phyloP scores from a whole-genome alignment of 2,888 invertebrate species.

The Flabesymbios commensalis region DNA sequence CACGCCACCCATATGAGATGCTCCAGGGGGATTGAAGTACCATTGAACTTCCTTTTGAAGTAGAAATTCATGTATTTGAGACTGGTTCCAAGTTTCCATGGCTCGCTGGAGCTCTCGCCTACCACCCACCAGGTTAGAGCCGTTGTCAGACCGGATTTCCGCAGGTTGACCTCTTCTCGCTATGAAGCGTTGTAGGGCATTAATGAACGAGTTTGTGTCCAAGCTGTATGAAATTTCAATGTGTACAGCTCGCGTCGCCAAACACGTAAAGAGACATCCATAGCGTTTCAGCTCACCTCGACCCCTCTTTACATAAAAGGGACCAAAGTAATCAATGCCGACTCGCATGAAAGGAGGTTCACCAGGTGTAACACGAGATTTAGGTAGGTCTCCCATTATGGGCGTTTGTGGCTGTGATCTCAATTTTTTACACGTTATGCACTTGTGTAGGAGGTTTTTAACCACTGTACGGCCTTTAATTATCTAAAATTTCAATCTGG shows the following conservation, averaged over 20 bases:
- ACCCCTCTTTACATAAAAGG: neutral
- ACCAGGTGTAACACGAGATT: neutral
- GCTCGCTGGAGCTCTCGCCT: slow-evolving; percentile 11
- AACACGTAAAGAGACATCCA: slow-evolving; percentile 9
- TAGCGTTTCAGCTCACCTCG: slow-evolving; percentile 6
- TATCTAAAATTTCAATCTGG: slow-evolving; percentile 7
- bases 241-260: slow-evolving; percentile 4
- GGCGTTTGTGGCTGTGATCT: neutral
- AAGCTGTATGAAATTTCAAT: slow-evolving; percentile 1
- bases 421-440: neutral
- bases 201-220: slow-evolving; percentile 14
- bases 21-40: slow-evolving; percentile 21
- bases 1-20: slow-evolving; percentile 23
- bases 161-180: too few species aligned
- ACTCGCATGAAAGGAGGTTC: slow-evolving; percentile 16
- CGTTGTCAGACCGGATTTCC: slow-evolving; percentile 18
- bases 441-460: neutral
- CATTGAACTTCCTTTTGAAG: slow-evolving; percentile 10
- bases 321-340: slow-evolving; percentile 19
- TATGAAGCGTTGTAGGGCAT: slow-evolving; percentile 10
- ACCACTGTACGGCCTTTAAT: neutral
- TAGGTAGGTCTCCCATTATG: slow-evolving; percentile 3
- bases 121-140: slow-evolving; percentile 22
- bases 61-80: neutral
- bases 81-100: slow-evolving; percentile 10